A percentile compares a stretch with the other conserved stretches of the same genome.
phyloP scores from a whole-genome alignment of 2,113 vertebrate genomes.

The Microtus richardsoni region DNA sequence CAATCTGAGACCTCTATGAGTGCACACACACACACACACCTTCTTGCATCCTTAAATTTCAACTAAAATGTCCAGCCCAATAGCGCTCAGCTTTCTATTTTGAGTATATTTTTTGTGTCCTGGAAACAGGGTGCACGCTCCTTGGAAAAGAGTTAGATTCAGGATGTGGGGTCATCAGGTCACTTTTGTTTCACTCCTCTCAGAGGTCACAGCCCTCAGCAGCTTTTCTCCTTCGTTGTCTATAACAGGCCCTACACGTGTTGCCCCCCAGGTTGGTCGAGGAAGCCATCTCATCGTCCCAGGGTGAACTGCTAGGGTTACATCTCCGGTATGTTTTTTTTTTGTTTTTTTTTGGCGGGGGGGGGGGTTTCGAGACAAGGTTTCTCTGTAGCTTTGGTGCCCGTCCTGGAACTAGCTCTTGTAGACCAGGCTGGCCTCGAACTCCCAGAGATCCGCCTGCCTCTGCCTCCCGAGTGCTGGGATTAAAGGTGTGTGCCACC shows the following conservation, averaged over 20 bases:
- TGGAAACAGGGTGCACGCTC: fast-evolving
- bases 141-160: background rate
- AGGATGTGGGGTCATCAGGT: fast-evolving
- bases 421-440: too few species aligned
- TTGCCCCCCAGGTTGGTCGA: background rate
- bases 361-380: too few species aligned
- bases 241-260: too few species aligned
- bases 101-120: background rate
- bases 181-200: fast-evolving
- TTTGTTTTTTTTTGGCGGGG: too few species aligned
- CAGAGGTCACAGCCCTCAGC: too few species aligned
- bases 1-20: background rate
- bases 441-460: too few species aligned
- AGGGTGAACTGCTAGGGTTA: background rate
- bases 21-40: background rate
- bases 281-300: background rate
- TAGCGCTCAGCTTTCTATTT: too few species aligned
- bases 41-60: background rate
- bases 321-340: background rate
- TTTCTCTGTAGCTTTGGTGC: too few species aligned
- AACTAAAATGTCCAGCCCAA: background rate
- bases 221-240: background rate
- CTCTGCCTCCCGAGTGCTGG: too few species aligned
- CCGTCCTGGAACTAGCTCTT: too few species aligned
- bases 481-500: too few species aligned